Percentiles rank a stretch among this genome's conserved stretches.
These are phyloP conservation scores for Nesidiocoris tenuis DNA, from an alignment of 2,888 invertebrate genomes.

Conservation along the genomic window DNA sequence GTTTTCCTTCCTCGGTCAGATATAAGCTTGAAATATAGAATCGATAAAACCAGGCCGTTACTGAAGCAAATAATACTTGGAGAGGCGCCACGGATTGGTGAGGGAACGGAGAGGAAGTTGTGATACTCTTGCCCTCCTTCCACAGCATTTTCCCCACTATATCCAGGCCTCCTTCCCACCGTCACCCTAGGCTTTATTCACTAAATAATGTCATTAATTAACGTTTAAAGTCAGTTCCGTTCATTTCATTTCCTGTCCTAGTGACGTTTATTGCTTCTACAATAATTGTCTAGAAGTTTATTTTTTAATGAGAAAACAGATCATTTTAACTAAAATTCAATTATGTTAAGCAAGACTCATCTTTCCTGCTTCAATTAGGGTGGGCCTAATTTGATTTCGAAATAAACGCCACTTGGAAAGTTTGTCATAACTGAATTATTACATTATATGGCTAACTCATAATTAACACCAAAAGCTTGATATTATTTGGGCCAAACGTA, in stretches of 20 bases:
- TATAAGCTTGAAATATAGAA: slow-evolving; percentile 42
- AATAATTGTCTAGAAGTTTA: too few relatives aligned
- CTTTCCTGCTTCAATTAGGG: neutral
- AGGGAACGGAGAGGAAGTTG: slow-evolving; percentile 1
- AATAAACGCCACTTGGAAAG: neutral
- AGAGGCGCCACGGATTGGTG: slow-evolving; percentile 40
- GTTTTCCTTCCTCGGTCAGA: slow-evolving; percentile 32
- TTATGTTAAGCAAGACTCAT: neutral
- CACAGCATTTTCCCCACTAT: neutral
- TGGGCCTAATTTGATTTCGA: neutral
- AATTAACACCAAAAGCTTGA: too few relatives aligned
- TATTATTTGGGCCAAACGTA: too few relatives aligned
- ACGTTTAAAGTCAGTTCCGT: neutral
- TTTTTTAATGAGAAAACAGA: too few relatives aligned
- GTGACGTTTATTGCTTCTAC: too few relatives aligned
- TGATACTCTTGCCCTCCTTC: slow-evolving; percentile 13
- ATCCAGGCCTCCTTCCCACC: slow-evolving; percentile 1
- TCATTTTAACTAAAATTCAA: too few relatives aligned
- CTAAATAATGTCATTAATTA: neutral
- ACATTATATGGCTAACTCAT: too few relatives aligned
- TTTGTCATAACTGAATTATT: neutral
- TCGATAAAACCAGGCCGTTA: slow-evolving; percentile 43
- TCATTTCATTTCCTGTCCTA: neutral
- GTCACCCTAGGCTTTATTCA: neutral
- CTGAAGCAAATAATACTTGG: slow-evolving; percentile 45